A percentile compares a stretch with the other conserved stretches of the same genome.
Conservation (phyloP, 2,113 vertebrate species). For the Zingel zingel region DNA sequence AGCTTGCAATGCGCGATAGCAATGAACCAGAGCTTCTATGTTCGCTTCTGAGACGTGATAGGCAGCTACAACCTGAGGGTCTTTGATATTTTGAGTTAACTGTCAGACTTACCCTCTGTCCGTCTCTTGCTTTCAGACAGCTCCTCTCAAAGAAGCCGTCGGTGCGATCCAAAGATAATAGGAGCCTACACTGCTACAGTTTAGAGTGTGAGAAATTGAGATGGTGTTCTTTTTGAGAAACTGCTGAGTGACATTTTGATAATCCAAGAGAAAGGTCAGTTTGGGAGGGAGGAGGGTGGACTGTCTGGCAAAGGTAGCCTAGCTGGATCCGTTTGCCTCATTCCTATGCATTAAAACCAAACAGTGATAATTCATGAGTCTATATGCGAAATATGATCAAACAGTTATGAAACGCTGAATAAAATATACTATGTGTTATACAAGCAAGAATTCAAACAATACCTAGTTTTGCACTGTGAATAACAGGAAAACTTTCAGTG, state of each 20-base stretch:
- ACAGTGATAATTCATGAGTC: slow-evolving; percentile 5
- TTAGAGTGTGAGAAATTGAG: slow-evolving; percentile 40
- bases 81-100: slow-evolving; percentile 45
- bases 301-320: slow-evolving; percentile 2
- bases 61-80: background rate
- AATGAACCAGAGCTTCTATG: slow-evolving; percentile 27
- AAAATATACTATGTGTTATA: background rate
- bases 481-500: slow-evolving; percentile 47
- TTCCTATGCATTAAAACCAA: slow-evolving; percentile 7
- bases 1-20: background rate
- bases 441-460: slow-evolving; percentile 5
- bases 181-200: slow-evolving; percentile 14
- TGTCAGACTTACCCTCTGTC: slow-evolving; percentile 15
- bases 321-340: slow-evolving; percentile 2
- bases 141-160: slow-evolving; percentile 30
- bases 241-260: slow-evolving; percentile 61
- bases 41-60: slow-evolving; percentile 1
- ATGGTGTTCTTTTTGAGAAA: slow-evolving; percentile 42
- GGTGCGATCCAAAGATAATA: slow-evolving; percentile 47
- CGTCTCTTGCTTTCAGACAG: slow-evolving; percentile 43
- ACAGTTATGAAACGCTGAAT: background rate
- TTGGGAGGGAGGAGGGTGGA: slow-evolving; percentile 13
- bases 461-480: slow-evolving; percentile 8
- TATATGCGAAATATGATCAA: background rate
- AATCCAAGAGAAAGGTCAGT: slow-evolving; percentile 63